A percentile compares a stretch with the other conserved stretches of the same genome.
These are phyloP conservation scores for Actinernus sp. DNA, from an alignment of 92 coral and sea anemone species.

Conservation along the genomic window DNA sequence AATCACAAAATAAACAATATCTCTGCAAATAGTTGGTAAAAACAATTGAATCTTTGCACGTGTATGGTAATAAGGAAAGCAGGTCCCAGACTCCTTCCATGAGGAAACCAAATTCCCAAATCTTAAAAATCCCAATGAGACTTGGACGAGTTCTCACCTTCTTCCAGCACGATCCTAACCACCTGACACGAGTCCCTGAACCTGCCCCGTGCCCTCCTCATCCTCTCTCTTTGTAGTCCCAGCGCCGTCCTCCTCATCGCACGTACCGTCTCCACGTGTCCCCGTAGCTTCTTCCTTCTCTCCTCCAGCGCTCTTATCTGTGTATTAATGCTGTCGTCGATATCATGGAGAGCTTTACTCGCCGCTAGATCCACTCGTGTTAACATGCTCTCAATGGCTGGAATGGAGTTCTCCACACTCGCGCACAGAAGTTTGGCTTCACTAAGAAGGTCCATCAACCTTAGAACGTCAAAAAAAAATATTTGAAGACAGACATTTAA, in stretches of 20 bases:
- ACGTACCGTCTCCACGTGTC: constrained; percentile 55
- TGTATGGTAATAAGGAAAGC: too few relatives aligned
- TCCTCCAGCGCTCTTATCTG: constrained; percentile 56
- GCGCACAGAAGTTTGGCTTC: constrained; percentile 49
- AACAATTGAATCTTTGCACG: too few relatives aligned
- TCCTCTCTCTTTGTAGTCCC: constrained; percentile 50
- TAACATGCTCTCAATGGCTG: constrained; percentile 47
- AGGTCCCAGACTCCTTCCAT: too few relatives aligned
- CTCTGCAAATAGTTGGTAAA: too few relatives aligned
- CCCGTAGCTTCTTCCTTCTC: constrained; percentile 51
- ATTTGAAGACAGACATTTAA: too few relatives aligned
- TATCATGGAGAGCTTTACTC: constrained; percentile 37
- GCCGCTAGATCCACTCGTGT: constrained; percentile 60
- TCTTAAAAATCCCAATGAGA: too few relatives aligned
- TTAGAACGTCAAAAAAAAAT: too few relatives aligned
- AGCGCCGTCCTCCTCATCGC: constrained; percentile 49
- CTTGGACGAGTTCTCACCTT: too few relatives aligned
- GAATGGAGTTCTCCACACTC: constrained; percentile 61
- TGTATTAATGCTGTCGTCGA: constrained; percentile 47
- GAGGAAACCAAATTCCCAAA: too few relatives aligned
- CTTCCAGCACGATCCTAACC: constrained; percentile 64
- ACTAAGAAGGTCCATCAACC: constrained; percentile 22
- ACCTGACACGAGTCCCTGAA: constrained; percentile 60
- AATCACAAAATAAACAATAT: too few relatives aligned
- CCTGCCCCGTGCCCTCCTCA: constrained; percentile 53